Percentiles rank a stretch among this genome's conserved stretches.
phyloP scores from a whole-genome alignment of 2,888 invertebrate genomes.

The Caradrina kadenii region DNA sequence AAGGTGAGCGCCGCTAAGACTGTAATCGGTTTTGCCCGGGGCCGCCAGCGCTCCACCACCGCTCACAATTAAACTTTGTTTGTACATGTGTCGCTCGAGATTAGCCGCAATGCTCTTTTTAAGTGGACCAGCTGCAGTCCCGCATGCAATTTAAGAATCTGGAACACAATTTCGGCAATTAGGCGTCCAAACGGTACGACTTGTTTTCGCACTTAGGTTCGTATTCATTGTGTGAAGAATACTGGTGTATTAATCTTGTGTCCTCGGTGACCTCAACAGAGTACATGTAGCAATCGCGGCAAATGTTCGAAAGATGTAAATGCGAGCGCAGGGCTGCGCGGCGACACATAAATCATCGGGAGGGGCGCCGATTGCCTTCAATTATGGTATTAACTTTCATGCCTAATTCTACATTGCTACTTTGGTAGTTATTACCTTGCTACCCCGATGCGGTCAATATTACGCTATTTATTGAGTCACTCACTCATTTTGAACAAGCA shows the following conservation, averaged over 20 bases:
- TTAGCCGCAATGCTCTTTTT: constrained; percentile 90
- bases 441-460: constrained; percentile 72
- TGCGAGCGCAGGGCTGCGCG: constrained; percentile 66
- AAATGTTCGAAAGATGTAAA: constrained; percentile 84
- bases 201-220: constrained; percentile 40
- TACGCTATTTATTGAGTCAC: constrained; percentile 57
- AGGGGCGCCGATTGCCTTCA: constrained; percentile 87
- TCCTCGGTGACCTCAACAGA: constrained; percentile 56
- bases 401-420: constrained; percentile 84
- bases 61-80: constrained; percentile 91
- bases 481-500: constrained; percentile 21
- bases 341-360: constrained; percentile 84
- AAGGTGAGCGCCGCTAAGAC: constrained; percentile 90
- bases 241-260: constrained; percentile 61
- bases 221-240: constrained; percentile 41
- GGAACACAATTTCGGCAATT: constrained; percentile 82
- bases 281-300: constrained; percentile 70
- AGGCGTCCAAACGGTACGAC: constrained; percentile 39
- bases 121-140: constrained; percentile 86
- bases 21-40: constrained; percentile 90
- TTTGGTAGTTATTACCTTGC: constrained; percentile 72
- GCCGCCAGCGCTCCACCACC: constrained; percentile 71
- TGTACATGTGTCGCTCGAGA: constrained; percentile 90
- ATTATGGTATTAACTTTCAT: constrained; percentile 89
- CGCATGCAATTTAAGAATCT: constrained; percentile 88